Conservation (phyloP, 2,113 vertebrate genomes). For the Dendrocopos noguchii region DNA sequence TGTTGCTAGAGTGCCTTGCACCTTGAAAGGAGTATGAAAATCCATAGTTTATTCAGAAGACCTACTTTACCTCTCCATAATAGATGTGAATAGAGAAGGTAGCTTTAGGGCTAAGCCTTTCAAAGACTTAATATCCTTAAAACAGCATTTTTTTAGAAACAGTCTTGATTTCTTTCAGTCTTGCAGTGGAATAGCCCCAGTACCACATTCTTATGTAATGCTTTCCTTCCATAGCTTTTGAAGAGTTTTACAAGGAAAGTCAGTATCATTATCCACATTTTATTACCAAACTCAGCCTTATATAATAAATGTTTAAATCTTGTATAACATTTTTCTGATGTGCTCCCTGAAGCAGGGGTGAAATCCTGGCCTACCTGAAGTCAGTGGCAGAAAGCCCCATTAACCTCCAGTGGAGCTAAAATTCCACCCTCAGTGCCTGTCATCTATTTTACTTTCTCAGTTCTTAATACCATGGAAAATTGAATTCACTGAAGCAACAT, state of each 20-base stretch:
- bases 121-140: neutral
- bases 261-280: neutral
- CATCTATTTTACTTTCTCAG: constrained; percentile 7
- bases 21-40: neutral
- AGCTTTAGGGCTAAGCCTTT: neutral
- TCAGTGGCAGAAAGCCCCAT: neutral
- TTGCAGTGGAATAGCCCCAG: neutral
- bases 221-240: neutral
- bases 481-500: constrained; percentile 38
- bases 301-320: neutral
- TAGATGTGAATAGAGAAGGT: neutral
- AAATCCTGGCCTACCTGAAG: neutral
- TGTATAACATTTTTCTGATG: neutral
- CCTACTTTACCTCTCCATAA: neutral
- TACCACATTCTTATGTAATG: neutral
- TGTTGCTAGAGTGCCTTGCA: neutral
- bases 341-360: neutral
- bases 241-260: neutral
- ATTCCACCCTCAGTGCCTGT: neutral
- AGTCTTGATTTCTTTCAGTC: neutral
- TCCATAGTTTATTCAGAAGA: neutral
- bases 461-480: constrained; percentile 44
- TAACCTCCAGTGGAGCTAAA: neutral
- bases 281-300: neutral
- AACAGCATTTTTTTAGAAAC: neutral